A percentile compares a stretch with the other conserved stretches of the same genome.
These are phyloP conservation scores for Aphelocoma coerulescens DNA, from an alignment of 2,113 vertebrate genomes.

Conservation along the genomic window DNA sequence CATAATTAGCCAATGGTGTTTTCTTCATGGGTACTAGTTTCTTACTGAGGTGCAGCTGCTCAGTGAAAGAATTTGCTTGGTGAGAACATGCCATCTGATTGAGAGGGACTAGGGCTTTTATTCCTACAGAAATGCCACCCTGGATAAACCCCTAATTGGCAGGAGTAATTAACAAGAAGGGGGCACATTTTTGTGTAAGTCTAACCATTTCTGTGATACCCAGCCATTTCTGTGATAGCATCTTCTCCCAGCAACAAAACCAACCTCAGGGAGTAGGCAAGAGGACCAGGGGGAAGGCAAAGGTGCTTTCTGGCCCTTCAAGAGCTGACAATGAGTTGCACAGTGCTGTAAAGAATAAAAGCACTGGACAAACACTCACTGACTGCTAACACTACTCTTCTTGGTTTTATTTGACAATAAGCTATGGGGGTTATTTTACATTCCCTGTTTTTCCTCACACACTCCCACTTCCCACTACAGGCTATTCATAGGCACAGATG, in stretches of 20 bases:
- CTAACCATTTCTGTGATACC: not conserved
- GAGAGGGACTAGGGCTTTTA: conserved; percentile 6
- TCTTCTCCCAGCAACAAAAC: not conserved
- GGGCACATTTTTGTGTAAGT: not conserved
- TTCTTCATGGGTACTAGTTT: conserved; percentile 46
- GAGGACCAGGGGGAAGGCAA: not conserved
- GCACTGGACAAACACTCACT: not conserved
- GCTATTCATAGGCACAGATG: not conserved
- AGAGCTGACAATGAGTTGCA: not conserved
- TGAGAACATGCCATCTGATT: conserved; percentile 17
- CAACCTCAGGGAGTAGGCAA: not conserved
- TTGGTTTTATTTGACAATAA: not conserved
- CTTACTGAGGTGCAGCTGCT: conserved; percentile 52
- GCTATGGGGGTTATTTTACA: not conserved
- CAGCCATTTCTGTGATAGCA: not conserved
- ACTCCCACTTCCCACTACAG: not conserved
- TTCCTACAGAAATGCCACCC: not conserved
- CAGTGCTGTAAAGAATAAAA: not conserved
- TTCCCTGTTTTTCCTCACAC: not conserved
- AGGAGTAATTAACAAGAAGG: not conserved
- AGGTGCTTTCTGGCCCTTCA: not conserved
- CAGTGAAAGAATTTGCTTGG: not conserved
- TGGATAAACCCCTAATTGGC: not conserved
- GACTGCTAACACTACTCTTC: not conserved
- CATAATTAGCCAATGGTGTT: conserved; percentile 23